phyloP scores from a whole-genome alignment of 2,888 invertebrate species.

The Stratiomys singularior region DNA sequence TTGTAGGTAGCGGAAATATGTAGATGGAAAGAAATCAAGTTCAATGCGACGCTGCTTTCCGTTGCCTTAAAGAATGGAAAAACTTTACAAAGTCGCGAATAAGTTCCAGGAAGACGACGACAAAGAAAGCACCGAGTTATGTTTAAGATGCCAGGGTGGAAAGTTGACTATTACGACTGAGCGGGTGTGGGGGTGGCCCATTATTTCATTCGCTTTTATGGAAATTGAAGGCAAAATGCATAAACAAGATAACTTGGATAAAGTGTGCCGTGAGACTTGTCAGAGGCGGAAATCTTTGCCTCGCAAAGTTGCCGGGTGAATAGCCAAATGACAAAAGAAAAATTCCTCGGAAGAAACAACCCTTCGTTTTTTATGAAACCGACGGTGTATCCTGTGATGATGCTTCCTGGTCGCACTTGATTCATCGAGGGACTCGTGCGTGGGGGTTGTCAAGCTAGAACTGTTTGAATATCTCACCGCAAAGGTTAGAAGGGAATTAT shows the following conservation, averaged over 20 bases:
- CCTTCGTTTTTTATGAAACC: not conserved
- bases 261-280: not conserved
- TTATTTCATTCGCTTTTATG: conserved; percentile 12
- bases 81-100: not conserved
- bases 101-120: not conserved
- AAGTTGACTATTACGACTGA: not conserved
- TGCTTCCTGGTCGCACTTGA: not conserved
- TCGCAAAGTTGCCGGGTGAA: not conserved
- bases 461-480: conserved; percentile 5
- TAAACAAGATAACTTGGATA: conserved; percentile 17
- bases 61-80: not conserved
- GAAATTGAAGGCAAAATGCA: not conserved
- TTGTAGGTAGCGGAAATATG: conserved; percentile 12
- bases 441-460: not conserved
- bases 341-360: conserved; percentile 2
- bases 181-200: not conserved
- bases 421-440: not conserved
- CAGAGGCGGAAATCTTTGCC: conserved; percentile 13
- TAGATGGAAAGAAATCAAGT: conserved; percentile 28
- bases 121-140: not conserved
- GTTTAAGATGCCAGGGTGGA: not conserved
- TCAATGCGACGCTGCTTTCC: not conserved
- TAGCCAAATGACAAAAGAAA: conserved; percentile 14
- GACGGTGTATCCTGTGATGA: not conserved
- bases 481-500: not conserved